phyloP scores from a whole-genome alignment of 2,888 invertebrate species.

The Acanthosepion lycidas region DNA sequence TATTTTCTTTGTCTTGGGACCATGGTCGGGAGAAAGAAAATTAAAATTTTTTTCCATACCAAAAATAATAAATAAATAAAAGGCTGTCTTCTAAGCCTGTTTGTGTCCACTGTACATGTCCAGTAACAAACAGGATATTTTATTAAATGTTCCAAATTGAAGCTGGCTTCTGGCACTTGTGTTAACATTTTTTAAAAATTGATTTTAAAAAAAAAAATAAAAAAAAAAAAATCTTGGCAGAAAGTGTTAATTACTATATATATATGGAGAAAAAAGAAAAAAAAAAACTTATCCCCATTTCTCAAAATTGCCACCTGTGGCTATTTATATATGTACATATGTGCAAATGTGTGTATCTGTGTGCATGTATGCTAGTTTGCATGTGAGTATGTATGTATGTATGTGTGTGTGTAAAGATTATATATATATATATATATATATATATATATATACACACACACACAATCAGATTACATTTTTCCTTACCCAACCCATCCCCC shows the following conservation, averaged over 20 bases:
- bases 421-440: no score
- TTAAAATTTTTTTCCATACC: conserved; percentile 6
- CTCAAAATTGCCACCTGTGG: conserved; percentile 41
- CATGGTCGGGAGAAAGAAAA: conserved; percentile 47
- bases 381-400: conserved; percentile 40
- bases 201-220: neutral
- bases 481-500: neutral
- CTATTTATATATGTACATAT: conserved; percentile 40
- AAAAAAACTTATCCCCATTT: neutral
- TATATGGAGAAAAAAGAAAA: neutral
- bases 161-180: conserved; percentile 43
- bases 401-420: neutral
- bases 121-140: conserved; percentile 34
- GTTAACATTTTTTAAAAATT: neutral
- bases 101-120: conserved; percentile 42
- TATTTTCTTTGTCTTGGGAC: conserved; percentile 47
- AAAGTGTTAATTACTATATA: neutral
- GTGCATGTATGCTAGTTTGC: conserved; percentile 36
- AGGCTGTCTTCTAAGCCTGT: conserved; percentile 22
- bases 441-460: no score
- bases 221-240: neutral
- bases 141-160: conserved; percentile 39
- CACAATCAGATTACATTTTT: neutral
- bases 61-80: neutral
- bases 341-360: conserved; percentile 47